Evolutionary conservation across 2,113 vertebrate genomes (phyloP), one percentile per base, ranked within the genome.

Genomic region (Xenus cinereus): DNA sequence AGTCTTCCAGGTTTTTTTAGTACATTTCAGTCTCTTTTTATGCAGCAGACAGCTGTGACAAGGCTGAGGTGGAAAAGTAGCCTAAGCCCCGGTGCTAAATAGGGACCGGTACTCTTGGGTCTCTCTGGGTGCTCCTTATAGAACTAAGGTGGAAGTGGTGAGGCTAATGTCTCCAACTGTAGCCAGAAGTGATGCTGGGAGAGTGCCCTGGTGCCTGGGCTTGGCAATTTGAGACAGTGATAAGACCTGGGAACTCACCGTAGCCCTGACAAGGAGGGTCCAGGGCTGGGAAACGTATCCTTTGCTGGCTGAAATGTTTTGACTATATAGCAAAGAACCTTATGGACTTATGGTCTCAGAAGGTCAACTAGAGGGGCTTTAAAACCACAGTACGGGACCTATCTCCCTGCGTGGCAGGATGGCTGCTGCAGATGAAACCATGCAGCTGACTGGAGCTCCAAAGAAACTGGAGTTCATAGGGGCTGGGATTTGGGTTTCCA

Each of bases 1-100:
- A 96, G 94, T 95, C 93, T 97, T 96, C 48, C 74, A 92, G 81
- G 30, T 28, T 64, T 91, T 91, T 97, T 95, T 94, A 91, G 89
- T 93, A 87, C 89, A 57, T 91, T 95, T 96, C 94, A 95, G 89
- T 68, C 81, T 95, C 92, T 94, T 43, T 93, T 95, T 80, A 68
- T 94, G 46, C 87, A 89, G 53, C 91, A 96, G 96, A 94, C 87
- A 95, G 89, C 91, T 87, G 73, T 95, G 84, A 91, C 91, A 95
- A 94, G 91, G 32, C 93, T 92, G 87, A 95, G 91, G 66, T 79
- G 53, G 81, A 93, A 84, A 95, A 87, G 84, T 95, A 96, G 91
- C 95, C 91, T 94, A 39, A 92, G 53, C 66, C 27, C 51, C 45
- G 30, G 78, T 79, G 48, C 87, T 59, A 53, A 91, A 75, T 23